Conservation (phyloP, 2,113 vertebrate genomes). For the Coptodon bakossiorum region DNA sequence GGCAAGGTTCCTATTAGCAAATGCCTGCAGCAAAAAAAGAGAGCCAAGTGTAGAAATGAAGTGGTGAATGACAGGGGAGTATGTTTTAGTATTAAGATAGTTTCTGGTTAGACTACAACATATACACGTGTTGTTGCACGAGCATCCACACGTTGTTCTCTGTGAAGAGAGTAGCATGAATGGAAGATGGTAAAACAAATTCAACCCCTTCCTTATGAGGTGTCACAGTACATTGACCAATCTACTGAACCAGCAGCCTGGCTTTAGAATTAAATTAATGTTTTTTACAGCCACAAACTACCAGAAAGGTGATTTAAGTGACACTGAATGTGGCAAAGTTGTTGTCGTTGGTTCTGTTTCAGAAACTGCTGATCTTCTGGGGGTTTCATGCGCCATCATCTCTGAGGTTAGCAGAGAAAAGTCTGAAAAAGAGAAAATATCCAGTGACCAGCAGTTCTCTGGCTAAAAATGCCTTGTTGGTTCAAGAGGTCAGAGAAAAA, state of each 20-base stretch:
- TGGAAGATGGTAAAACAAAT: slow-evolving; percentile 3
- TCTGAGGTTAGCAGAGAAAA: background rate
- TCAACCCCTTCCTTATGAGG: background rate
- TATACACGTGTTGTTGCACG: background rate
- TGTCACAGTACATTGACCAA: background rate
- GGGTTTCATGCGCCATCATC: background rate
- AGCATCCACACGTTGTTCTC: slow-evolving; percentile 2
- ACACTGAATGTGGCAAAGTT: background rate
- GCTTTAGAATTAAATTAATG: background rate
- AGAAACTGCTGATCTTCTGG: background rate
- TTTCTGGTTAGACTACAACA: slow-evolving; percentile 23
- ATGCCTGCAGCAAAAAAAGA: slow-evolving; percentile 48
- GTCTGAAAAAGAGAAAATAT: background rate
- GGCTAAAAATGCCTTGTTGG: background rate
- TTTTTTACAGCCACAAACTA: background rate
- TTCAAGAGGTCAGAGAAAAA: background rate
- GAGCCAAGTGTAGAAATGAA: slow-evolving; percentile 17
- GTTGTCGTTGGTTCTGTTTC: background rate
- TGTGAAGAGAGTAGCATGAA: slow-evolving; percentile 13
- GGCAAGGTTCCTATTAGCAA: slow-evolving; percentile 58
- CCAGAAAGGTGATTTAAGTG: background rate
- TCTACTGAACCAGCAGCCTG: background rate
- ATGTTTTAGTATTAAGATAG: background rate
- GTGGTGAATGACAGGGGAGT: slow-evolving; percentile 22
- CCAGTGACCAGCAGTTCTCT: background rate